These are phyloP conservation scores for Sarcophaga caerulescens DNA, from an alignment of 2,888 invertebrate genomes.

Conservation along the genomic window DNA sequence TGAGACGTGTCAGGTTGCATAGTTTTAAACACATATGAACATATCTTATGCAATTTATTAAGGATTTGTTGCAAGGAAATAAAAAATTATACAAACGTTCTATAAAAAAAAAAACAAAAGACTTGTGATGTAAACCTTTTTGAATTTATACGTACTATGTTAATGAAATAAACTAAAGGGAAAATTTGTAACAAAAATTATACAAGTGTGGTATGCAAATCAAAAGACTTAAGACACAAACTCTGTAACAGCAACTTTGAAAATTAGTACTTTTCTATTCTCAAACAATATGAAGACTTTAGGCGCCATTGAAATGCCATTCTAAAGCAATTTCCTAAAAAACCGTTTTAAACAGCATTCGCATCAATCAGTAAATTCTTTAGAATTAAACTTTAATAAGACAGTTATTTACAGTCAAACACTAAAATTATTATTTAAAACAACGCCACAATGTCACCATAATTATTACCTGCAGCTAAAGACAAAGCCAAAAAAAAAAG, in stretches of 20 bases:
- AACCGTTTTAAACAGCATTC: too few relatives aligned
- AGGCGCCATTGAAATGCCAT: too few relatives aligned
- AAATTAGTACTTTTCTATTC: too few relatives aligned
- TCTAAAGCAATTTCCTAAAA: too few relatives aligned
- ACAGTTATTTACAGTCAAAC: not conserved
- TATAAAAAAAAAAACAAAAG: constrained; percentile 25
- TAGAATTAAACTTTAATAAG: not conserved
- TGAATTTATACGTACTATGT: not conserved
- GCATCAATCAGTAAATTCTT: too few relatives aligned
- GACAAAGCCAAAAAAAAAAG: not conserved
- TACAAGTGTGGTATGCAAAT: not conserved
- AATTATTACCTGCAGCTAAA: not conserved
- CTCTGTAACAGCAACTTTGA: not conserved
- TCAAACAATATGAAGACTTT: too few relatives aligned
- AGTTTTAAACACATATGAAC: not conserved
- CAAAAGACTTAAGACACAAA: constrained; percentile 19
- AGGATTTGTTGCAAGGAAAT: not conserved
- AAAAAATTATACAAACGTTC: not conserved
- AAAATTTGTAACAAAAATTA: too few relatives aligned
- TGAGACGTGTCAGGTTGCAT: not conserved
- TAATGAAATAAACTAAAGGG: too few relatives aligned
- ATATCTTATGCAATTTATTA: too few relatives aligned
- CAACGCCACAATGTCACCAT: not conserved
- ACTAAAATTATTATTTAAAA: not conserved
- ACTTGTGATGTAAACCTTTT: constrained; percentile 7